A percentile compares a stretch with the other conserved stretches of the same genome.
Evolutionary conservation across 2,888 invertebrate genomes (phyloP).

Genomic region (Eurois occulta): DNA sequence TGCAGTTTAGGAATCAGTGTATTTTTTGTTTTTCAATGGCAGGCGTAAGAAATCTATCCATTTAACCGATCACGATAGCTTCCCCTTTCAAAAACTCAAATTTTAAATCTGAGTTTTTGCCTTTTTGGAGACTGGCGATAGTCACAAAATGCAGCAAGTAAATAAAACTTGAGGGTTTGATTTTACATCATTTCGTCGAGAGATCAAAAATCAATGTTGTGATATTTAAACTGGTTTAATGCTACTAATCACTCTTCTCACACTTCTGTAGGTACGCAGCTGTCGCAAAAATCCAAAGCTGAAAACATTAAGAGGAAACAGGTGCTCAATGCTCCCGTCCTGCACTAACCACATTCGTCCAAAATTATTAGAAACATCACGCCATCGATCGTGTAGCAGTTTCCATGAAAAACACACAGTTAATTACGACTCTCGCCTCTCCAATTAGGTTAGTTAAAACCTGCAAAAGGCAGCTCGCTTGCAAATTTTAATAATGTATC

Average conservation of each 20-base stretch:
- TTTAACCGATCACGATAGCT: background rate
- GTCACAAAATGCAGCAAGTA: background rate
- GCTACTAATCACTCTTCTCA: background rate
- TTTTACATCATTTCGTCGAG: background rate
- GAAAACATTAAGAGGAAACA: constrained; percentile 1
- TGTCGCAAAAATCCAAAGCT: background rate
- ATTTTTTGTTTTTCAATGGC: constrained; percentile 12
- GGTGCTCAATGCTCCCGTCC: constrained; percentile 11
- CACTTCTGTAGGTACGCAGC: background rate
- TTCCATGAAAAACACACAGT: constrained; percentile 56
- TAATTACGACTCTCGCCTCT: constrained; percentile 68
- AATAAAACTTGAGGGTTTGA: background rate
- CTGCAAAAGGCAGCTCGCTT: constrained; percentile 66
- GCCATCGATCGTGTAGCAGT: constrained; percentile 34
- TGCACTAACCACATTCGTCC: background rate
- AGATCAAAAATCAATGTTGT: background rate
- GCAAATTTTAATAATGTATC: constrained; percentile 68
- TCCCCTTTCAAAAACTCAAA: background rate
- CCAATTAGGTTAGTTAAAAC: constrained; percentile 72
- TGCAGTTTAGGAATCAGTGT: constrained; percentile 4
- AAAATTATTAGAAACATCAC: constrained; percentile 56
- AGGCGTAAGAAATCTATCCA: background rate
- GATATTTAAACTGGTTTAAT: background rate
- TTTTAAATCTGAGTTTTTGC: background rate
- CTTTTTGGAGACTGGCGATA: background rate